phyloP scores from a whole-genome alignment of 1,140 invertebrate genomes.

The Drosophila nannoptera region DNA sequence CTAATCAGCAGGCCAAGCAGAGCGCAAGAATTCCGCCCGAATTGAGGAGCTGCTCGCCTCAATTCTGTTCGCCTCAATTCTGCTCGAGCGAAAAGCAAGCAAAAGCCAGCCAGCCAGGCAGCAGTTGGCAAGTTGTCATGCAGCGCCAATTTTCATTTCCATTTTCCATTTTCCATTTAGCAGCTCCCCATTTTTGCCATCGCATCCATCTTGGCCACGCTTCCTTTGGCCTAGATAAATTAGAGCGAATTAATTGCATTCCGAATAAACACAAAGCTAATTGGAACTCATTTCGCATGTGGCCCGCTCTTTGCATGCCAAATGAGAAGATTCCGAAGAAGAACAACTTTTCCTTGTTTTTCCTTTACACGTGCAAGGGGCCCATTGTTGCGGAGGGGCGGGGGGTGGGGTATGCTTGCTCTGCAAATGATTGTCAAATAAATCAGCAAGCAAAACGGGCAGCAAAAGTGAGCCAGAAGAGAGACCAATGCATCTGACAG shows the following conservation, averaged over 20 bases:
- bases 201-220: background rate
- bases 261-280: slow-evolving; percentile 74
- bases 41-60: background rate
- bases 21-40: slow-evolving; percentile 27
- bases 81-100: background rate
- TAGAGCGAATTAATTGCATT: slow-evolving; percentile 78
- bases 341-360: slow-evolving; percentile 61
- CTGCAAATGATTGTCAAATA: slow-evolving; percentile 77
- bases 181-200: slow-evolving; percentile 9
- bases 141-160: slow-evolving; percentile 22
- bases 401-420: background rate
- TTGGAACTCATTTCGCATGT: slow-evolving; percentile 77
- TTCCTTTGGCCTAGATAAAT: slow-evolving; percentile 67
- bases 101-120: slow-evolving; percentile 16
- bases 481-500: slow-evolving; percentile 42
- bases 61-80: too few species aligned
- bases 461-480: slow-evolving; percentile 22
- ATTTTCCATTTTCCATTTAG: slow-evolving; percentile 29
- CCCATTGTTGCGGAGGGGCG: slow-evolving; percentile 50
- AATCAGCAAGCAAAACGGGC: slow-evolving; percentile 55
- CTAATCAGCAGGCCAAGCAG: slow-evolving; percentile 31
- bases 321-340: slow-evolving; percentile 53
- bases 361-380: slow-evolving; percentile 64
- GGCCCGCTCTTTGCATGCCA: slow-evolving; percentile 63
- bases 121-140: slow-evolving; percentile 37